A percentile compares a stretch with the other conserved stretches of the same genome.
Conservation (phyloP, 2,888 invertebrate genomes). For the Drosophila meridiana region DNA sequence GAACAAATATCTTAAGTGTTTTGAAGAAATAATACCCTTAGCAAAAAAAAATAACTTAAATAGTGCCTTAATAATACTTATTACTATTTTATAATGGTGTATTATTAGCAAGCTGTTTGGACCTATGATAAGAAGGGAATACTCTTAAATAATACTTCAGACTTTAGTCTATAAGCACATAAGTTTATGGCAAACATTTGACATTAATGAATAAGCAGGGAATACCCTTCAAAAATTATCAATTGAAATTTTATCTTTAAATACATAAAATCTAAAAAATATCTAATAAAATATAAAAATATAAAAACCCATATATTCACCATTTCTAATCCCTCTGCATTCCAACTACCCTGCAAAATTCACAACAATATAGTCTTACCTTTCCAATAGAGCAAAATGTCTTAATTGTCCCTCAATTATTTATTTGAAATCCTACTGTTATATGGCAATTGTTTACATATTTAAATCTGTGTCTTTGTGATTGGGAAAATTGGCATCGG, state of each 20-base stretch:
- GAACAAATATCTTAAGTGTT: not conserved
- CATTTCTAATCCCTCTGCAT: no score
- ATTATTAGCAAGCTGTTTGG: not conserved
- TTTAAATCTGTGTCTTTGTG: not conserved
- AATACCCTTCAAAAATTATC: no score
- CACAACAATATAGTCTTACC: not conserved
- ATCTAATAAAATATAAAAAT: not conserved
- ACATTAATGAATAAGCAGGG: not conserved
- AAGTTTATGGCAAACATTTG: no score
- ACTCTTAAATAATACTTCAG: not conserved
- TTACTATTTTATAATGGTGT: not conserved
- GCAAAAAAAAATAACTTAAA: not conserved
- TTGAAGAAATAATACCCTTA: not conserved
- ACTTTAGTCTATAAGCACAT: no score
- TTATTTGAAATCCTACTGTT: conserved; percentile 2
- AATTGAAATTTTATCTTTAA: no score
- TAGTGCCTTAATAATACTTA: not conserved
- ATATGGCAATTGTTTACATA: conserved; percentile 18
- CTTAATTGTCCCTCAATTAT: conserved; percentile 19
- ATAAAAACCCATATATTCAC: no score
- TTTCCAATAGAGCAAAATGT: not conserved
- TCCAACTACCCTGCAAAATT: not conserved
- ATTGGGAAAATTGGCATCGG: conserved; percentile 30
- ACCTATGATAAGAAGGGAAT: not conserved
- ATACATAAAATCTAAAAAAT: no score